phyloP scores from a whole-genome alignment of 2,888 invertebrate genomes.

The Artemia sp. region DNA sequence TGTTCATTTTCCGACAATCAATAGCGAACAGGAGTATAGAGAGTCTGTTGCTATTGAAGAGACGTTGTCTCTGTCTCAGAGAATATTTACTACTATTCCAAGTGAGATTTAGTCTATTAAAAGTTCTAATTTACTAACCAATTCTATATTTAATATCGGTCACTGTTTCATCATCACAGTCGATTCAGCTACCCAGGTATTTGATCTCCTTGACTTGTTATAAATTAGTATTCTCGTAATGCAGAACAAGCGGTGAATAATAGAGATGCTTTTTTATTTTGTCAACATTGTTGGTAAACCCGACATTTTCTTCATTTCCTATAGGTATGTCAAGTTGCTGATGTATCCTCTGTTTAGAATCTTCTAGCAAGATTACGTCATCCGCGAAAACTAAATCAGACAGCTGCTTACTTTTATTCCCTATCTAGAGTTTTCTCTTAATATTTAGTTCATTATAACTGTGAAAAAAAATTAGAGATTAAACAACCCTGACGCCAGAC shows the following conservation, averaged over 20 bases:
- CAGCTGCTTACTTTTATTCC: background rate
- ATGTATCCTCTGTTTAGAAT: background rate
- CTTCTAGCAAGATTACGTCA: background rate
- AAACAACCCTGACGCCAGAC: too few species aligned
- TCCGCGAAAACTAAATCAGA: background rate
- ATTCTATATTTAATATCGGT: background rate
- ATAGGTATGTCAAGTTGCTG: slow-evolving; percentile 3
- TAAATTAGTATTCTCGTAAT: background rate
- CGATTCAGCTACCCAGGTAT: background rate
- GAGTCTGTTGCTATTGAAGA: background rate
- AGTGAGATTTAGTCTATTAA: background rate
- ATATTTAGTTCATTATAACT: background rate
- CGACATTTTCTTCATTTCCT: background rate
- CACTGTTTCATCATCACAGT: background rate
- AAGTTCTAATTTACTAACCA: background rate
- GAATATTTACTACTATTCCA: background rate
- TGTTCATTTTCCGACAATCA: background rate
- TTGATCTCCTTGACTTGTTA: background rate
- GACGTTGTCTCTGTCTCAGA: background rate
- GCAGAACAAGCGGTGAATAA: background rate
- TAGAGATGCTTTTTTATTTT: background rate
- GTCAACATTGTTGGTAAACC: background rate
- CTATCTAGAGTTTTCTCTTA: background rate
- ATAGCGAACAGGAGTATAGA: background rate
- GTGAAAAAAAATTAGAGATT: too few species aligned